Base-by-base conservation (phyloP, 2,113 vertebrate species). In the Trinectes maculatus region DNA sequence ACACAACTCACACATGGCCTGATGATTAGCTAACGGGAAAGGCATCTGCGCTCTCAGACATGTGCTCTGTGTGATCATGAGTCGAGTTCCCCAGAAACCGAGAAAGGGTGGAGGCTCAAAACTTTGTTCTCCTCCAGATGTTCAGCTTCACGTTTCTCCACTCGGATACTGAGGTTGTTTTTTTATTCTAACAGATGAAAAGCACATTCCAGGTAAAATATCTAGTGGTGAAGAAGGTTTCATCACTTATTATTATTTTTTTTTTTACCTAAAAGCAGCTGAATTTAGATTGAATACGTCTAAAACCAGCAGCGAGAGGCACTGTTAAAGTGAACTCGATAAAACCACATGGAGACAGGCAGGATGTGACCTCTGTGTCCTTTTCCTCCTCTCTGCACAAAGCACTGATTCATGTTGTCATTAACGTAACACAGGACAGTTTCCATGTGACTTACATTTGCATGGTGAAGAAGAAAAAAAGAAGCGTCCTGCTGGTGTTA, bases 71-170 rank as follows among this genome's bases (percentile, higher is more conserved):
- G 28, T 10, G 44, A 34, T 62, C 56, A 25, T 8, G 52, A 80
- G 56, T 26, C n/a, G 22, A 57, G 12, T 16, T 59, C 28, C 25
- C 31, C 1, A 47, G 22, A 73, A 39, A 33, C 21, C 13, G 8
- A 70, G 8, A 31, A n/a, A 57, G 60, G 34, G 46, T 51, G 60
- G 36, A 43, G 61, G 3, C 42, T 33, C 7, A 9, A 24, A 29
- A 4, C 0, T 31, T 39, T 31, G 46, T 47, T 33, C 15, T 26
- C 4, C 11, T 76, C 66, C 71, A 68, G 52, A 81, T 76, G 71
- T 64, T 36, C 34, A 36, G 26, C 8, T 19, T 52, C 47, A 4
- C 26, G 42, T 51, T 37, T 21, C 7, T 56, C 48, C 48, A 44
- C 33, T 25, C n/a, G 29, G n/a, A n/a, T 21, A 15, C 24, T 56